phyloP scores from a whole-genome alignment of 2,888 invertebrate species.

The Lithophane leautieri region DNA sequence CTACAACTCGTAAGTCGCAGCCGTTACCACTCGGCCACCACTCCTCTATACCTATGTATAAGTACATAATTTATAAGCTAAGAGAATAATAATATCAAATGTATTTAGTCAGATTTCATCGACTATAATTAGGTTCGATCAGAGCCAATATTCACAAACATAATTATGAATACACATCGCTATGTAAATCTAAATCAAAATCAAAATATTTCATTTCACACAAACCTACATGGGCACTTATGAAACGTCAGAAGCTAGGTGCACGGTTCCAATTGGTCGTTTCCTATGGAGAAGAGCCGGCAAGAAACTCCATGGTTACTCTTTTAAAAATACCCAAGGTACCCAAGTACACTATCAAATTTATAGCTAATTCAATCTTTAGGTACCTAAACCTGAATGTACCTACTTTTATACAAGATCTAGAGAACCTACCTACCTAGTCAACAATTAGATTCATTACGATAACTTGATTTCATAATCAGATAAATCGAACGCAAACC shows the following conservation, averaged over 20 bases:
- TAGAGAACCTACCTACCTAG: neutral
- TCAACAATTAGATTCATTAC: conserved; percentile 17
- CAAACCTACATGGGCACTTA: too few species aligned
- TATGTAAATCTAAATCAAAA: too few species aligned
- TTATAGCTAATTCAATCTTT: neutral
- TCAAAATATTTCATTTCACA: too few species aligned
- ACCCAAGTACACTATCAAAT: too few species aligned
- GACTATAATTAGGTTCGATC: neutral
- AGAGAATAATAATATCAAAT: neutral
- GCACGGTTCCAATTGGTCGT: too few species aligned
- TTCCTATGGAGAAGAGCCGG: too few species aligned
- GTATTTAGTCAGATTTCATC: neutral
- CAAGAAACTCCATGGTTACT: too few species aligned
- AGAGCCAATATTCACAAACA: neutral
- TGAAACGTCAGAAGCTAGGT: too few species aligned
- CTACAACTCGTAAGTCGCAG: too few species aligned
- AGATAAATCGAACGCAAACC: conserved; percentile 22
- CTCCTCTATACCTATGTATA: neutral
- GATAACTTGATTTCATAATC: neutral
- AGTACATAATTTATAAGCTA: neutral
- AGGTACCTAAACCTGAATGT: neutral
- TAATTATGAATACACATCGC: neutral
- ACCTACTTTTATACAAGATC: neutral
- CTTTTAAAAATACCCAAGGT: too few species aligned
- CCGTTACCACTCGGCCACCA: too few species aligned